Conservation (phyloP, 2,797 vertebrate species). For the Rhadinocentrus ornatus region DNA sequence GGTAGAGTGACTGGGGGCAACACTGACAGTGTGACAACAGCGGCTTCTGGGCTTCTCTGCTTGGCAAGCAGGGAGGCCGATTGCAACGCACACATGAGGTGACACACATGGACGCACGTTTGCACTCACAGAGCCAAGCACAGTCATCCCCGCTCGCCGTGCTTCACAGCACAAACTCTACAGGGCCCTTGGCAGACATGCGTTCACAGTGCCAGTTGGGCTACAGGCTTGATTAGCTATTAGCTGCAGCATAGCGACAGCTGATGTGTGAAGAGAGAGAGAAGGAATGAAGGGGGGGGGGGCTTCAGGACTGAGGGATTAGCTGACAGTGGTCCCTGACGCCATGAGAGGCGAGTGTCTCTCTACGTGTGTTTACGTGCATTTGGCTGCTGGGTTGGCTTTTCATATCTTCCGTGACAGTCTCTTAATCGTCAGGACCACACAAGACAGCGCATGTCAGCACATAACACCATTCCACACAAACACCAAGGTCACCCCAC, state of each 20-base stretch:
- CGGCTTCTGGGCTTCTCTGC: slow-evolving; percentile 58
- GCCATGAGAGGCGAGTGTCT: slow-evolving; percentile 34
- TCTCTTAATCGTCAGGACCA: slow-evolving; percentile 57
- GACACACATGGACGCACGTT: slow-evolving; percentile 21
- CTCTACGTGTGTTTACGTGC: slow-evolving; percentile 11
- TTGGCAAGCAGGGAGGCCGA: slow-evolving; percentile 51
- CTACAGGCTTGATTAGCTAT: slow-evolving; percentile 80
- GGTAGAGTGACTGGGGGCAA: slow-evolving; percentile 60
- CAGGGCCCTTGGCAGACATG: slow-evolving; percentile 72
- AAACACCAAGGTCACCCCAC: slow-evolving; percentile 72
- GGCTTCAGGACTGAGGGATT: slow-evolving; percentile 69
- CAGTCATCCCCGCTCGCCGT: slow-evolving; percentile 69
- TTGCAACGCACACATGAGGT: not conserved
- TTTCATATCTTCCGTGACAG: slow-evolving; percentile 67
- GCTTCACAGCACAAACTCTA: slow-evolving; percentile 76
- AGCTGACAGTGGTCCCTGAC: slow-evolving; percentile 56
- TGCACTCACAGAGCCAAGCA: slow-evolving; percentile 63
- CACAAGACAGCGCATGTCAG: slow-evolving; percentile 54
- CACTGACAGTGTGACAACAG: slow-evolving; percentile 69
- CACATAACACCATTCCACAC: slow-evolving; percentile 28
- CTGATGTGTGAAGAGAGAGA: slow-evolving; percentile 67
- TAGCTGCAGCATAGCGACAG: slow-evolving; percentile 74
- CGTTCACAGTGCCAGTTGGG: slow-evolving; percentile 70
- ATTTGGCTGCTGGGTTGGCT: slow-evolving; percentile 38
- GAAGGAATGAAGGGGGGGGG: slow-evolving; percentile 17